Evolutionary conservation across 2,113 vertebrate species (phyloP).

Genomic region (Capreolus pygargus): DNA sequence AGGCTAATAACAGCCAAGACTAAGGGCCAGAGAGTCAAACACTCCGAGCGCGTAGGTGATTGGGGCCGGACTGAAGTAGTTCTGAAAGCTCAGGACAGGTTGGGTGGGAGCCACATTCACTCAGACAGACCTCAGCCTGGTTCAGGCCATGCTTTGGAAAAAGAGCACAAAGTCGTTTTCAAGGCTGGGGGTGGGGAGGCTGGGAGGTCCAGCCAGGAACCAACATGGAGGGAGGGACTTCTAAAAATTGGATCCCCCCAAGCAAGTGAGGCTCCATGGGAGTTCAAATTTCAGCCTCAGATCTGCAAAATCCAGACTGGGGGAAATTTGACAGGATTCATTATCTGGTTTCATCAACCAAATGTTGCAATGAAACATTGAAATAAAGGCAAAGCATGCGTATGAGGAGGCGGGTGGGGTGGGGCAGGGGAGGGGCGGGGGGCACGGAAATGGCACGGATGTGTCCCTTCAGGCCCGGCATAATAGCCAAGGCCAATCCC

Average conservation of each 20-base stretch:
- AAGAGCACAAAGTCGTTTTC: neutral
- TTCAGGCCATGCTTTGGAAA: too few species aligned
- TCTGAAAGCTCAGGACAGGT: neutral
- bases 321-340: neutral
- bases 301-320: neutral
- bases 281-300: neutral
- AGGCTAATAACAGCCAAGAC: neutral
- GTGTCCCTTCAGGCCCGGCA: too few species aligned
- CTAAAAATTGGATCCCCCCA: neutral
- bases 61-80: neutral
- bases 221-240: fast-evolving
- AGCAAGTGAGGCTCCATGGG: neutral
- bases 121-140: neutral
- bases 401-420: fast-evolving
- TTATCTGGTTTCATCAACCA: neutral
- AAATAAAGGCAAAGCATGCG: neutral
- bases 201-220: neutral
- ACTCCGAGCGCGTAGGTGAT: neutral
- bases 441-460: fast-evolving
- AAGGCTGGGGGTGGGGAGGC: neutral
- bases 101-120: neutral
- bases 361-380: neutral
- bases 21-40: neutral
- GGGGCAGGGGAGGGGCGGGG: neutral
- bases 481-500: neutral